Percentiles rank a stretch among this genome's conserved stretches.
Evolutionary conservation across 2,113 vertebrate species (phyloP).

Genomic region (Actenoides hombroni): DNA sequence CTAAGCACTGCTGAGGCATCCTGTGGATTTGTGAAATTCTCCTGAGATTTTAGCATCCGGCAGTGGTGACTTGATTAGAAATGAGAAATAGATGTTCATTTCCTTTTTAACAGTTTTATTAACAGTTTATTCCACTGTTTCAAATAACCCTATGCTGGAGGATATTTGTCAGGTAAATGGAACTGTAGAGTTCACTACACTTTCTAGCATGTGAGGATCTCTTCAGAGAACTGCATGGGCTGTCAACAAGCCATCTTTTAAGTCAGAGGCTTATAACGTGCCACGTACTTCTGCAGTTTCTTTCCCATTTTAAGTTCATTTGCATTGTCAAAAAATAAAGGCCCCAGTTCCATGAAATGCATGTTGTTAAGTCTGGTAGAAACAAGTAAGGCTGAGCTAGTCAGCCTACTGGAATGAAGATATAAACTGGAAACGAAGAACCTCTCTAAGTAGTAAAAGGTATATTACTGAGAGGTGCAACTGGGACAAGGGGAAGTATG

Average conservation of each 20-base stretch:
- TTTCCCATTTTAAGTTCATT: not conserved
- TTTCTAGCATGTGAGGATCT: not conserved
- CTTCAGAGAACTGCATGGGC: not conserved
- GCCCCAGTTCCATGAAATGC: not conserved
- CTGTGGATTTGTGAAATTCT: not conserved
- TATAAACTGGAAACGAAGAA: not conserved
- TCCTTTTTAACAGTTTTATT: not conserved
- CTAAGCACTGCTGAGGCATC: not conserved
- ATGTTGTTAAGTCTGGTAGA: not conserved
- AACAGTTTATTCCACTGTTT: not conserved
- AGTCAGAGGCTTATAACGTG: not conserved
- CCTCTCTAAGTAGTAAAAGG: accelerated
- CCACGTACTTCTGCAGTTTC: not conserved
- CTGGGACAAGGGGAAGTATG: not conserved
- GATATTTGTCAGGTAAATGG: not conserved
- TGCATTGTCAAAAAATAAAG: not conserved
- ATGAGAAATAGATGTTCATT: not conserved
- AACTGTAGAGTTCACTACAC: not conserved
- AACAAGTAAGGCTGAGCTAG: not conserved
- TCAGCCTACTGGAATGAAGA: not conserved
- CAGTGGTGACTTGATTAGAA: not conserved
- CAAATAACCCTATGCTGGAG: not conserved
- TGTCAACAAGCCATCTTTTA: not conserved
- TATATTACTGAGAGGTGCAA: not conserved
- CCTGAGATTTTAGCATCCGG: not conserved